phyloP scores from a whole-genome alignment of 2,113 vertebrate species.

The Rhegmatorhina hoffmannsi region DNA sequence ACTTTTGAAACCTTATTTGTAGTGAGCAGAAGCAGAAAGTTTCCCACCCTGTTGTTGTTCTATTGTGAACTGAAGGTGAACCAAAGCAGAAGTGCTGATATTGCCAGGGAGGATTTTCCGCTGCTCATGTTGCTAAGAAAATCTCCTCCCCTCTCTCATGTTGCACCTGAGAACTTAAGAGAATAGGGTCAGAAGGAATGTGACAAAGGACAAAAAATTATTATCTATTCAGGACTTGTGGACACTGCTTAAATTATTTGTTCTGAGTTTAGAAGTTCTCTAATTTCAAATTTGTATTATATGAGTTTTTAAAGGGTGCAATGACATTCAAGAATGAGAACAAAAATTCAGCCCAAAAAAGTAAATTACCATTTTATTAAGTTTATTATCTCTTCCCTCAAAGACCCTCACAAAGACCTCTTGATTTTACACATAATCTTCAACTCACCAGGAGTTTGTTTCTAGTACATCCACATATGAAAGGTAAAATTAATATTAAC shows the following conservation, averaged over 20 bases:
- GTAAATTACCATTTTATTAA: not conserved
- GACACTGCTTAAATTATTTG: not conserved
- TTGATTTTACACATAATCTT: not conserved
- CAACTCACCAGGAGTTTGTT: not conserved
- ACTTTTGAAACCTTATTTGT: not conserved
- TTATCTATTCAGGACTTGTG: not conserved
- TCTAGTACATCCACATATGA: not conserved
- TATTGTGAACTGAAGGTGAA: not conserved
- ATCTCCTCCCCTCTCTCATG: not conserved
- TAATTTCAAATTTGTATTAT: not conserved
- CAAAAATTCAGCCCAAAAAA: not conserved
- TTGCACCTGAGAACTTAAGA: not conserved
- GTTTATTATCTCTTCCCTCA: not conserved
- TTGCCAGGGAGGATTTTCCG: not conserved
- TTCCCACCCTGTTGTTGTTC: not conserved
- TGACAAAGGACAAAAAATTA: not conserved
- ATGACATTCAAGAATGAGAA: not conserved
- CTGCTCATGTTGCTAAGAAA: not conserved
- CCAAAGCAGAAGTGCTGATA: not conserved
- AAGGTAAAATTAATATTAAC: conserved; percentile 2
- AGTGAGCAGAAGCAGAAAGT: not conserved
- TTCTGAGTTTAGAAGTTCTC: not conserved
- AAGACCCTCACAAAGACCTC: not conserved
- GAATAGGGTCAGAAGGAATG: not conserved
- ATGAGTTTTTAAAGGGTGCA: not conserved